A percentile compares a stretch with the other conserved stretches of the same genome.
These are phyloP conservation scores for Agapornis canus DNA, from an alignment of 2,797 vertebrate species.

Conservation along the genomic window DNA sequence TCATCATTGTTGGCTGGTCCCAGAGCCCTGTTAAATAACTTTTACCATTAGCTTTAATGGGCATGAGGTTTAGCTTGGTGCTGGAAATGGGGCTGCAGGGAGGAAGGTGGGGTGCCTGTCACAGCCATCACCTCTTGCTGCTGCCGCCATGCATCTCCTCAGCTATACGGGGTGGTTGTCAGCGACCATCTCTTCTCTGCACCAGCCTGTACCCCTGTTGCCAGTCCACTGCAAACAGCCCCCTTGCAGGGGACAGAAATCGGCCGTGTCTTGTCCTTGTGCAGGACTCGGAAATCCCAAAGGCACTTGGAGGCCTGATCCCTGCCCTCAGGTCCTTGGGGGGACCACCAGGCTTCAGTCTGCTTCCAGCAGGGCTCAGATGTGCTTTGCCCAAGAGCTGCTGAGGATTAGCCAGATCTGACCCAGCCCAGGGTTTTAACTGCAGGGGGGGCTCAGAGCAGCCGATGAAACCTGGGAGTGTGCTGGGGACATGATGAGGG, in stretches of 20 bases:
- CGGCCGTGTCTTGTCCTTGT: neutral
- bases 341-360: neutral
- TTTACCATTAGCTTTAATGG: neutral
- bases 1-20: neutral
- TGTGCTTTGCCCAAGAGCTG: neutral
- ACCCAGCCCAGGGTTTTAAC: neutral
- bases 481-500: neutral
- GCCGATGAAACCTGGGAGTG: neutral
- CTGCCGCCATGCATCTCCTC: neutral
- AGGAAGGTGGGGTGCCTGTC: neutral
- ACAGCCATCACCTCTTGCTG: neutral
- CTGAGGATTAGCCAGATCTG: neutral
- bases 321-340: neutral
- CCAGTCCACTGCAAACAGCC: neutral
- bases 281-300: neutral
- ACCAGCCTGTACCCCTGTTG: neutral
- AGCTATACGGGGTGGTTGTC: accelerated
- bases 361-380: neutral
- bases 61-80: neutral
- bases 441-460: neutral
- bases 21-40: neutral
- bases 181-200: neutral
- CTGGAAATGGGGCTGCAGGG: neutral
- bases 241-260: neutral
- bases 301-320: neutral